phyloP scores from a whole-genome alignment of 2,888 invertebrate genomes.

The Cryptophagus acutangulus region DNA sequence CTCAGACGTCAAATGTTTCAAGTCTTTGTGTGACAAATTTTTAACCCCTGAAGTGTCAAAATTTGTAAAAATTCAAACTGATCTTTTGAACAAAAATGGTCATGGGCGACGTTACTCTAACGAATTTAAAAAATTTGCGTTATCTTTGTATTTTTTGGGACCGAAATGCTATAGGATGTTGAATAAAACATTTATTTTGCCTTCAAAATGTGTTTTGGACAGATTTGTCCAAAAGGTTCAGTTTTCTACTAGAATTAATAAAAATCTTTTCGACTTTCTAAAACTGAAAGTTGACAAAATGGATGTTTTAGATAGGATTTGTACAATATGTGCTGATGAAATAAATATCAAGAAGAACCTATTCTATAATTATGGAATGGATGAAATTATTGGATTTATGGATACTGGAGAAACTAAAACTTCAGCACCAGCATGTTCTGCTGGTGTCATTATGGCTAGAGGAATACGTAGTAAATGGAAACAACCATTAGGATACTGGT shows the following conservation, averaged over 20 bases:
- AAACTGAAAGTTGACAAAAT: constrained; percentile 11
- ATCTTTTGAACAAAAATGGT: background rate
- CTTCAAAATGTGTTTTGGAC: constrained; percentile 7
- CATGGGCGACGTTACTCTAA: constrained; percentile 6
- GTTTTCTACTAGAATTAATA: constrained; percentile 9
- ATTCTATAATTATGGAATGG: constrained; percentile 16
- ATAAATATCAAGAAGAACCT: constrained; percentile 15
- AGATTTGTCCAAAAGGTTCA: constrained; percentile 7
- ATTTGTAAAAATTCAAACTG: background rate
- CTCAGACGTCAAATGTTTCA: background rate
- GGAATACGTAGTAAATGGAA: constrained; percentile 17
- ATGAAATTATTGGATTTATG: constrained; percentile 17
- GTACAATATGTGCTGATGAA: constrained; percentile 16
- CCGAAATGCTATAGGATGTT: constrained; percentile 7
- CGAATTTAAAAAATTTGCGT: constrained; percentile 13
- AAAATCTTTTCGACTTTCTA: constrained; percentile 8
- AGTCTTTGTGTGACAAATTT: background rate
- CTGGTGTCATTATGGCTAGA: constrained; percentile 12
- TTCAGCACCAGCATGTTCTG: constrained; percentile 9
- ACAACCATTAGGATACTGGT: constrained; percentile 17
- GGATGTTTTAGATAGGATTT: constrained; percentile 4
- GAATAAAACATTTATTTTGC: constrained; percentile 10
- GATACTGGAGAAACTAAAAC: constrained; percentile 12
- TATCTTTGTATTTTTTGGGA: constrained; percentile 9
- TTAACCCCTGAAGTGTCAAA: background rate